A percentile compares a stretch with the other conserved stretches of the same genome.
Conservation (phyloP, 2,888 invertebrate species). For the Cheilosia vernalis region DNA sequence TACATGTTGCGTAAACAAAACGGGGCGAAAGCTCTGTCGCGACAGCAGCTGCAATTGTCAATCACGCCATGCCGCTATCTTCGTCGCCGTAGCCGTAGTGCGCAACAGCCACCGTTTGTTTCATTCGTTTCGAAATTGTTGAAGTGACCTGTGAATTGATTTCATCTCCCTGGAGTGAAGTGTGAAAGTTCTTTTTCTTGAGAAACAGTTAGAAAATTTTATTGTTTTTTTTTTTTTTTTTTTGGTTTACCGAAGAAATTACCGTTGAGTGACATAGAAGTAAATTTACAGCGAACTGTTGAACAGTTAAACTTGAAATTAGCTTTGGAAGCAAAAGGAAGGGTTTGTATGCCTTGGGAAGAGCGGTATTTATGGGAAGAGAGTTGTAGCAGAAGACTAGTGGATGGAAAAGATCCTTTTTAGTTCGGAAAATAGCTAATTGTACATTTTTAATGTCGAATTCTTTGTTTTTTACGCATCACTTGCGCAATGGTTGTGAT, state of each 20-base stretch:
- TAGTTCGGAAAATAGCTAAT: too few relatives aligned
- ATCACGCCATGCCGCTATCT: constrained; percentile 43
- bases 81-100: constrained; percentile 30
- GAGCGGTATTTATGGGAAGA: neutral
- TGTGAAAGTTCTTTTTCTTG: neutral
- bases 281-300: neutral
- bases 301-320: constrained; percentile 7
- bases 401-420: too few relatives aligned
- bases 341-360: constrained; percentile 42
- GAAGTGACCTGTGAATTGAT: constrained; percentile 35
- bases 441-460: too few relatives aligned
- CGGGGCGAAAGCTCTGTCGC: constrained; percentile 56
- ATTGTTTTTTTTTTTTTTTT: neutral
- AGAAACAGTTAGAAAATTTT: constrained; percentile 33
- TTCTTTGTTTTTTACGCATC: too few relatives aligned
- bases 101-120: constrained; percentile 38
- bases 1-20: constrained; percentile 74
- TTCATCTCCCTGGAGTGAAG: constrained; percentile 10
- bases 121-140: constrained; percentile 60
- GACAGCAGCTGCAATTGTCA: constrained; percentile 38
- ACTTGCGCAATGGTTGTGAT: too few relatives aligned
- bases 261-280: constrained; percentile 33
- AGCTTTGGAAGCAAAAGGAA: constrained; percentile 30
- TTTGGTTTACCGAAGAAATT: neutral
- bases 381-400: too few relatives aligned